phyloP scores from a whole-genome alignment of 2,888 invertebrate genomes.

The Crossocerus cetratus region DNA sequence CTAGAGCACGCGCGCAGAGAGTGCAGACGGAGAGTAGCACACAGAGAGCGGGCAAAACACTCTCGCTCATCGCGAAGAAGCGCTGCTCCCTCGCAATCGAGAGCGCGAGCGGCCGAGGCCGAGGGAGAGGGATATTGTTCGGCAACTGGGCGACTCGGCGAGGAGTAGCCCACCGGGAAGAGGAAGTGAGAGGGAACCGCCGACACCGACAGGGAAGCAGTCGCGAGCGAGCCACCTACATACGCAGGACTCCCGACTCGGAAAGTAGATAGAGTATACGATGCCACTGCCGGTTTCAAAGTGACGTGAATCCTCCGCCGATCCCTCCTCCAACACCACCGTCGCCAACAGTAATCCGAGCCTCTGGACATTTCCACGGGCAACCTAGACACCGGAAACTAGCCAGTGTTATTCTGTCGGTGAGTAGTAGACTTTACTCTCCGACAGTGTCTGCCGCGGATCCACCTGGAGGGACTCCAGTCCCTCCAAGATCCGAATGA shows the following conservation, averaged over 20 bases:
- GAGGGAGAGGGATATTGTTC: background rate
- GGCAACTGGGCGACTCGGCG: too few species aligned
- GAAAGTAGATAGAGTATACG: slow-evolving; percentile 1
- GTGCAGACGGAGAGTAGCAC: too few species aligned
- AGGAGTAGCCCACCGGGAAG: background rate
- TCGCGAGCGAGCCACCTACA: background rate
- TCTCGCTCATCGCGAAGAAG: background rate
- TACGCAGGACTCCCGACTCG: background rate
- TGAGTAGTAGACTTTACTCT: too few species aligned
- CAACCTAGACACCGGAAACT: background rate
- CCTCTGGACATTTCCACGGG: background rate
- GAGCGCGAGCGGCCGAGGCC: background rate
- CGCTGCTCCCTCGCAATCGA: background rate
- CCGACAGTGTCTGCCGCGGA: too few species aligned
- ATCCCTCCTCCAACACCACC: background rate
- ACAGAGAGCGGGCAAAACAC: background rate
- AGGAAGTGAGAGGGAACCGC: background rate
- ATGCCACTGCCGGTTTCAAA: background rate
- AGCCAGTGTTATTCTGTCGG: background rate
- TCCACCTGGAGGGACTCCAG: too few species aligned
- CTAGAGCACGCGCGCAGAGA: too few species aligned
- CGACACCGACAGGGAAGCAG: background rate
- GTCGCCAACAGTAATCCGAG: background rate
- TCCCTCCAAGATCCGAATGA: too few species aligned
- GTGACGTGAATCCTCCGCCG: background rate